Percentiles rank a stretch among this genome's conserved stretches.
Conservation (phyloP, 2,888 invertebrate species). For the Dilophus febrilis region DNA sequence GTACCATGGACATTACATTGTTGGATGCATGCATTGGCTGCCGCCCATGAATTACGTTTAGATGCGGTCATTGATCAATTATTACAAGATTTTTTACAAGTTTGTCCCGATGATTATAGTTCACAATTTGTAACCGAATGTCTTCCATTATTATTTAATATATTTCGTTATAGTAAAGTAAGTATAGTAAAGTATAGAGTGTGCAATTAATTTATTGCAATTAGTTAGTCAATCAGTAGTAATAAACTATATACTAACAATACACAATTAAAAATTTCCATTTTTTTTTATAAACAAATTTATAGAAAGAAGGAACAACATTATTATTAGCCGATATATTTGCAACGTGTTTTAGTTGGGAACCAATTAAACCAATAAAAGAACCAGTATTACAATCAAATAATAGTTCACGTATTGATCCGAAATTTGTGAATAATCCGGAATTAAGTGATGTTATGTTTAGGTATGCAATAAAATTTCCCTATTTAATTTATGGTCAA, state of each 20-base stretch:
- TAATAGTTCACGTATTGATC: conserved; percentile 65
- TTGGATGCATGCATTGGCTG: conserved; percentile 79
- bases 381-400: conserved; percentile 45
- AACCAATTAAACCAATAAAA: conserved; percentile 59
- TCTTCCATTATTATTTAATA: conserved; percentile 73
- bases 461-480: conserved; percentile 26
- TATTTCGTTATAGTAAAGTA: conserved; percentile 79
- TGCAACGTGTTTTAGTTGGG: conserved; percentile 78
- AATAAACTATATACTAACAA: too few relatives aligned
- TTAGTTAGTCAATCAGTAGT: too few relatives aligned
- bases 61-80: conserved; percentile 78
- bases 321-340: conserved; percentile 74
- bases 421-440: conserved; percentile 85
- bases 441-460: conserved; percentile 85
- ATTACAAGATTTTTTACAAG: conserved; percentile 76
- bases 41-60: conserved; percentile 66
- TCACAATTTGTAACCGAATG: conserved; percentile 81
- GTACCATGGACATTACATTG: conserved; percentile 86
- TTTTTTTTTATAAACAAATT: not conserved
- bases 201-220: too few relatives aligned
- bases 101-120: conserved; percentile 78
- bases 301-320: conserved; percentile 73
- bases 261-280: too few relatives aligned
- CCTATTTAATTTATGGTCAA: too few relatives aligned
- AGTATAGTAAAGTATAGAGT: too few relatives aligned